Percentiles rank a stretch among this genome's conserved stretches.
These are phyloP conservation scores for Colistium nudipinnis DNA, from an alignment of 2,113 vertebrate species.

Conservation along the genomic window DNA sequence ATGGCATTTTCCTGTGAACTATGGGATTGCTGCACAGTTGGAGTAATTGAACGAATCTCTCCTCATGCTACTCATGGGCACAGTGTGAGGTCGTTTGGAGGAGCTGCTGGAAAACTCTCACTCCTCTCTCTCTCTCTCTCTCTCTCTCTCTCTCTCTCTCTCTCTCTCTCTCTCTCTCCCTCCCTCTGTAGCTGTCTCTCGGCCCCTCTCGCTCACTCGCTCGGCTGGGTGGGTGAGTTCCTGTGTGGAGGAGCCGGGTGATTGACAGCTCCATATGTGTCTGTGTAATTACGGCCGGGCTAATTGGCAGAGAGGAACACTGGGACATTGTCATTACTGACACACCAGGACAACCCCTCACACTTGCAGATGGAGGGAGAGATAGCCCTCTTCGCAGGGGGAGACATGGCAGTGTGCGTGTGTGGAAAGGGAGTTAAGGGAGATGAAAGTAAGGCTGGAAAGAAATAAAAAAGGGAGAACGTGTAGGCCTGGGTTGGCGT, in stretches of 20 bases:
- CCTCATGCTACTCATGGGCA: conserved; percentile 52
- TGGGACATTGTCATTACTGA: conserved; percentile 83
- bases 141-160: conserved; percentile 27
- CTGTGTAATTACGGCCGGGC: conserved; percentile 82
- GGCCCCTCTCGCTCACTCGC: conserved; percentile 37
- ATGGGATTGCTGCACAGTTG: conserved; percentile 46
- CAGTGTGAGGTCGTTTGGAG: conserved; percentile 59
- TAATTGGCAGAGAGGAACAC: conserved; percentile 84
- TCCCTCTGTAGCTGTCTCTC: conserved; percentile 22
- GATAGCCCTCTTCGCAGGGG: conserved; percentile 56
- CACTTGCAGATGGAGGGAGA: conserved; percentile 65
- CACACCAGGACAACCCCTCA: conserved; percentile 74
- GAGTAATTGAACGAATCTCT: conserved; percentile 57
- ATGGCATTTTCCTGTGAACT: conserved; percentile 44
- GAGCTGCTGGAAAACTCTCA: conserved; percentile 43
- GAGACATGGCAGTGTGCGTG: conserved; percentile 27
- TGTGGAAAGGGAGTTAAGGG: conserved; percentile 32
- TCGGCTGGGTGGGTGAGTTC: conserved; percentile 75
- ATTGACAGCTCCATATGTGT: conserved; percentile 83
- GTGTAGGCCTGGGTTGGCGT: conserved; percentile 17
- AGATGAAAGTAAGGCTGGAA: conserved; percentile 19
- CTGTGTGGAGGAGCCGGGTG: conserved; percentile 74
- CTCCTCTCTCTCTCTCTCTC: too few relatives aligned
- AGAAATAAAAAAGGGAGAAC: conserved; percentile 16
- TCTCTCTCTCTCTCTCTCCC: conserved; percentile 4